Evolutionary conservation across 2,113 vertebrate species (phyloP), one percentile per base, ranked within the genome.

Genomic region (Passer montanus): DNA sequence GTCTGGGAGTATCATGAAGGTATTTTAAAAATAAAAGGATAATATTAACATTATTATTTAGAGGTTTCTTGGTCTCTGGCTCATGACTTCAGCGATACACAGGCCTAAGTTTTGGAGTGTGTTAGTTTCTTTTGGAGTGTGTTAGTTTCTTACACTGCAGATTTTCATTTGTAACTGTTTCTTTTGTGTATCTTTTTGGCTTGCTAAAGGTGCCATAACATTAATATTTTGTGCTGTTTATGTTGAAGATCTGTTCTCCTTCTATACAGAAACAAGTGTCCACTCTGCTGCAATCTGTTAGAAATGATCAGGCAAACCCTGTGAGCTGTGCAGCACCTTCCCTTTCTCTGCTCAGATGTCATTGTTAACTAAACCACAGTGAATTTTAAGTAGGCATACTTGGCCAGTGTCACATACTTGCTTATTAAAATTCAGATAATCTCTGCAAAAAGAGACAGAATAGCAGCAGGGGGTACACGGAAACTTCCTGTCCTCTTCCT

Each of bases 331-430:
- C 50, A 82, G 37, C 80, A 55, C 37, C 43, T 80, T 56, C 50
- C 31, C n/a, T 58, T 79, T 47, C 78, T 76, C 77, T 78, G 82
- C 89, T 72, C 83, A 63, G 39, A 87, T 84, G 82, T 69, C 23
- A 2, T 9, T 64, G 46, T 74, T 90, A 92, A 64, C 52, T 66
- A 94, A 93, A 82, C 28, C 69, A 79, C 41, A 87, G 41, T 37
- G 91, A 87, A 95, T 96, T 96, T 95, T 82, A 94, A 95, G 62
- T 56, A 93, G 76, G 73, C 44, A 83, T 60, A 33, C 64, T 95
- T 91, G 90, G 92, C 89, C 66, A 79, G 47, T 59, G 82, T 66
- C 79, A 15, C 21, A 37, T 76, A 39, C 83, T 94, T 95, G 30
- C 86, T 81, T 93, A 87, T 89, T 87, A 87, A 92, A 94, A 94